phyloP scores from a whole-genome alignment of 2,888 invertebrate species.

The Scelioninae gen. 1 region DNA sequence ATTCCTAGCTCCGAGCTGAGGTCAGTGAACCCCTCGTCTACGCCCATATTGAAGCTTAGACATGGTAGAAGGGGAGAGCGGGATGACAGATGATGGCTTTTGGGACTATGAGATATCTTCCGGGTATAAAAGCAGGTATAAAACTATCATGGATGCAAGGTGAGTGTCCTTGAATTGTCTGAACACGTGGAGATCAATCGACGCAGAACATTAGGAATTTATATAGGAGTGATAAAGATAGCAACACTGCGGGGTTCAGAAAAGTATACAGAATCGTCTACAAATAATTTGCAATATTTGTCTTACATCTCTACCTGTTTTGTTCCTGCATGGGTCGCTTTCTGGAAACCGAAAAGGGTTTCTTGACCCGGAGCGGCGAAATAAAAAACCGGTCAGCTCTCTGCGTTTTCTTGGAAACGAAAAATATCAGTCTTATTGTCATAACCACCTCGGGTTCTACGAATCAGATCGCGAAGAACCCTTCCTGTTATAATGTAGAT shows the following conservation, averaged over 20 bases:
- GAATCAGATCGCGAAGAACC: slow-evolving; percentile 55
- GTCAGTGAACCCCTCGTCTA: slow-evolving; percentile 77
- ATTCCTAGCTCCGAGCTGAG: slow-evolving; percentile 82
- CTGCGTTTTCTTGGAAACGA: slow-evolving; percentile 50
- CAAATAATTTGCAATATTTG: slow-evolving; percentile 68
- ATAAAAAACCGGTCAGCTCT: slow-evolving; percentile 65
- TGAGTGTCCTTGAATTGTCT: slow-evolving; percentile 73
- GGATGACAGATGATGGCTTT: slow-evolving; percentile 40
- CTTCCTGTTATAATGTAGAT: slow-evolving; percentile 11
- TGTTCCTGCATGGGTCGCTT: slow-evolving; percentile 49
- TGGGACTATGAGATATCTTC: slow-evolving; percentile 54
- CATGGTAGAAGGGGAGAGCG: slow-evolving; percentile 29
- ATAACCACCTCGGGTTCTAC: slow-evolving; percentile 36
- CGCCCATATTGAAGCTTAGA: slow-evolving; percentile 73
- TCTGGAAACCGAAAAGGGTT: slow-evolving; percentile 50
- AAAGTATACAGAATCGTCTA: slow-evolving; percentile 16
- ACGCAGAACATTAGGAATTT: neutral
- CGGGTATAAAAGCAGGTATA: slow-evolving; percentile 69
- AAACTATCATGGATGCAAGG: slow-evolving; percentile 68
- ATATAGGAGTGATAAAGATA: slow-evolving; percentile 1
- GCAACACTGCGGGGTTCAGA: neutral
- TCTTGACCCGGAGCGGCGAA: slow-evolving; percentile 60
- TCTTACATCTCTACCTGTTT: slow-evolving; percentile 49
- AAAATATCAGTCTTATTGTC: slow-evolving; percentile 58
- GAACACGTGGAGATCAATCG: slow-evolving; percentile 71